phyloP scores from a whole-genome alignment of 2,113 vertebrate species.

The Cisticola juncidis region DNA sequence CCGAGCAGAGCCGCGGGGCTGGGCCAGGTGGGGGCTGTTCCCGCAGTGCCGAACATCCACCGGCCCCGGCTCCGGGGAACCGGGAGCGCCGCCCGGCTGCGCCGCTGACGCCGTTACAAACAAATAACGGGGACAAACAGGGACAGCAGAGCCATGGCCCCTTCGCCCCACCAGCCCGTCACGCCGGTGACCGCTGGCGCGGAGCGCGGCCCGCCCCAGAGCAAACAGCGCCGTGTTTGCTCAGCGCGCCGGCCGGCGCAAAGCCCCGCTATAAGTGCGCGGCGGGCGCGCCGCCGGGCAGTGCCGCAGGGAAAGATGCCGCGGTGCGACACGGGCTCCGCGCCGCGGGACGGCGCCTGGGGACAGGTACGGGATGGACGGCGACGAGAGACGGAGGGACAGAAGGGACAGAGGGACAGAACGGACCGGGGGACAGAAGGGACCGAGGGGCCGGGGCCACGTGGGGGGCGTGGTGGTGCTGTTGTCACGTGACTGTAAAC shows the following conservation, averaged over 20 bases:
- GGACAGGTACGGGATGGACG: neutral
- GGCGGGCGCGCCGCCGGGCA: neutral
- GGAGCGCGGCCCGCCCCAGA: neutral
- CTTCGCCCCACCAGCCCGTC: neutral
- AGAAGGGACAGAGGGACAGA: accelerated
- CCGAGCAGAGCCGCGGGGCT: accelerated
- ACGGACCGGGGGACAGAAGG: neutral
- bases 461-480: neutral
- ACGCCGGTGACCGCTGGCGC: neutral
- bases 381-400: neutral
- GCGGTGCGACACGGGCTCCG: neutral
- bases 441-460: neutral
- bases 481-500: accelerated
- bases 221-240: neutral
- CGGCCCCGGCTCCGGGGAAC: neutral
- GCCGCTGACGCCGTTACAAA: neutral
- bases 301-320: neutral
- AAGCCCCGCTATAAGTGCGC: neutral
- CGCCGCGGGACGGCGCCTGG: neutral
- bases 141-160: neutral
- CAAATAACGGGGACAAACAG: neutral
- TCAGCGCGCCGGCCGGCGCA: neutral
- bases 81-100: neutral
- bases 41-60: neutral
- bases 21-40: neutral